phyloP scores from a whole-genome alignment of 2,888 invertebrate genomes.

The Clusia tigrina region DNA sequence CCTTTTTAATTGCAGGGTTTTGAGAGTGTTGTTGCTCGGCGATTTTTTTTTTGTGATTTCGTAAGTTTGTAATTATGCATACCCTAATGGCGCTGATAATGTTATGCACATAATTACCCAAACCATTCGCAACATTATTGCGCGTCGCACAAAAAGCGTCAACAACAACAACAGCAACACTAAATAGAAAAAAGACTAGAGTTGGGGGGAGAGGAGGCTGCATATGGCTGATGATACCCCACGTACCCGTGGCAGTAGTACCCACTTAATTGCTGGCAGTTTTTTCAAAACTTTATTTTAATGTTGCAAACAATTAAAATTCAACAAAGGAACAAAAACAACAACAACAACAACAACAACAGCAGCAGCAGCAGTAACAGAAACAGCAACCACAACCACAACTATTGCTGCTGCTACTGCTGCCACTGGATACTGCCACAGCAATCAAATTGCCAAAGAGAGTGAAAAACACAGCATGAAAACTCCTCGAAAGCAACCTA shows the following conservation, averaged over 20 bases:
- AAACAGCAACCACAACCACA: too few species aligned
- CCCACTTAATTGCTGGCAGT: conserved; percentile 53
- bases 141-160: conserved; percentile 34
- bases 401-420: too few species aligned
- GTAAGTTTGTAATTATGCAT: conserved; percentile 48
- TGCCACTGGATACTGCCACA: too few species aligned
- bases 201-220: conserved; percentile 23
- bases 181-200: too few species aligned
- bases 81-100: conserved; percentile 43
- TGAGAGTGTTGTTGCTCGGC: too few species aligned
- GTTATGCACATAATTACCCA: conserved; percentile 50
- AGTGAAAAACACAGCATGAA: too few species aligned
- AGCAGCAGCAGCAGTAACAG: too few species aligned
- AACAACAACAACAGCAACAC: neutral
- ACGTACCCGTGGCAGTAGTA: conserved; percentile 22
- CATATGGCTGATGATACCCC: neutral
- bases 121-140: conserved; percentile 34
- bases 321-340: neutral
- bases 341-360: neutral
- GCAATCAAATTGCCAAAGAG: too few species aligned
- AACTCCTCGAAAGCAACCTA: too few species aligned
- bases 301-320: conserved; percentile 50
- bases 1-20: too few species aligned
- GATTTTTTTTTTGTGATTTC: conserved; percentile 40
- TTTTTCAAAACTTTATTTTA: conserved; percentile 41